phyloP scores from a whole-genome alignment of 2,888 invertebrate genomes.

The Ophion ventricosus region DNA sequence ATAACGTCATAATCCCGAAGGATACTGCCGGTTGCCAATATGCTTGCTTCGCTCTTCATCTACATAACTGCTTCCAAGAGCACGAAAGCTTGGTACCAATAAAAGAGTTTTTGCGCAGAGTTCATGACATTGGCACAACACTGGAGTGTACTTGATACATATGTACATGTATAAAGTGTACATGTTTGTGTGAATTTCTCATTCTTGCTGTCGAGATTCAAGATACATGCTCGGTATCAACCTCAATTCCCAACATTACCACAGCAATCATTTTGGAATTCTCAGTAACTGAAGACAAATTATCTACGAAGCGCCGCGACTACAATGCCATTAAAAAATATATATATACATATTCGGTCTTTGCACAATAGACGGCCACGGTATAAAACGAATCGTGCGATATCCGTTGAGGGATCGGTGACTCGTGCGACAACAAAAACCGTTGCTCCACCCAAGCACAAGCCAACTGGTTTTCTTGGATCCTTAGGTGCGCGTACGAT shows the following conservation, averaged over 20 bases:
- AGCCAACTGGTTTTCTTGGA: conserved; percentile 68
- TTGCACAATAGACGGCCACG: not conserved
- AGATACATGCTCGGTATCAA: conserved; percentile 46
- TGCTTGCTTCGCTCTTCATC: conserved; percentile 78
- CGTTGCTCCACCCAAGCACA: conserved; percentile 70
- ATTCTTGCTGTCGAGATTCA: conserved; percentile 42
- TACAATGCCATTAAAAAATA: not conserved
- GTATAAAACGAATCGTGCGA: conserved; percentile 12
- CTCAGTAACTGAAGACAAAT: conserved; percentile 45
- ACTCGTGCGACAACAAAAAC: conserved; percentile 71
- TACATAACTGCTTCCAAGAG: conserved; percentile 80
- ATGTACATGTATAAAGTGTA: not conserved
- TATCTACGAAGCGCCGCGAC: conserved; percentile 19
- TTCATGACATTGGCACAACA: conserved; percentile 22
- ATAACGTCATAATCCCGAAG: conserved; percentile 77
- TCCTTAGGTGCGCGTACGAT: conserved; percentile 61
- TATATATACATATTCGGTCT: conserved; percentile 3
- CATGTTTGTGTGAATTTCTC: not conserved
- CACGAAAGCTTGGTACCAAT: conserved; percentile 75
- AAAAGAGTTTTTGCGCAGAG: conserved; percentile 69
- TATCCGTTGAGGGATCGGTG: conserved; percentile 60
- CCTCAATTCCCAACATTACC: conserved; percentile 17
- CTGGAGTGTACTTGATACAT: conserved; percentile 15
- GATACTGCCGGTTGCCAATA: conserved; percentile 80
- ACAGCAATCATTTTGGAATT: conserved; percentile 27